Evolutionary conservation across 2,888 invertebrate genomes (phyloP), one percentile per base, ranked within the genome.

Genomic region (Lysandra bellargus): DNA sequence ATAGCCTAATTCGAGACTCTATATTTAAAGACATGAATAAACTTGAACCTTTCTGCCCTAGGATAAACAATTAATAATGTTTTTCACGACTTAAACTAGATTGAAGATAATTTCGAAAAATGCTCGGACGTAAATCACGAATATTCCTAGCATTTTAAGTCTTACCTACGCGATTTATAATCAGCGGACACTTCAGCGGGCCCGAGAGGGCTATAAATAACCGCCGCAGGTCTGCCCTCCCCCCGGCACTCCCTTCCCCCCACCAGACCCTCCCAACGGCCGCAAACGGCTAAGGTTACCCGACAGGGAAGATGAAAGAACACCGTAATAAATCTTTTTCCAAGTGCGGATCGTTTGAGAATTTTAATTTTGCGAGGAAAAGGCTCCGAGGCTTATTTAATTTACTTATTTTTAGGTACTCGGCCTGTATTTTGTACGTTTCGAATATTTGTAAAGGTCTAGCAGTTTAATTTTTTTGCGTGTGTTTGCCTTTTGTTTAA

Each of bases 191-290:
- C 94, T 93, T 91, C 91, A 91, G 88, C 88, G 89, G 89, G 85
- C 94, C 91, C 93, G 91, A 93, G 94, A 92, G 94, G 86, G 87
- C 90, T 92, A 93, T 94, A 94, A 93, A 93, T 94, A 92, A 94
- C 92, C 85, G 84, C 88, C 88, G 87, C 87, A 90, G 91, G 91
- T 91, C 85, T 75, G 79, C 72, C 69, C 5, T 1, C 69, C 69
- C 69, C 61, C 30, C 7, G 86, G 85, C 86, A 86, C 23, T 78
- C 88, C 88, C 88, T 85, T 82, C 83, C 82, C 81, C 84, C 84
- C 83, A 85, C 81, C 83, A 83, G 81, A 84, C 84, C 82, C 84
- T 84, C 83, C 83, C 83, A 82, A 80, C 82, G 83, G 87, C 91
- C 92, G 87, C 92, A 91, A 92, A 90, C 91, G 92, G 87, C 92